These are phyloP conservation scores for Platerodrilus igneus DNA, from an alignment of 2,888 invertebrate species.

Conservation along the genomic window DNA sequence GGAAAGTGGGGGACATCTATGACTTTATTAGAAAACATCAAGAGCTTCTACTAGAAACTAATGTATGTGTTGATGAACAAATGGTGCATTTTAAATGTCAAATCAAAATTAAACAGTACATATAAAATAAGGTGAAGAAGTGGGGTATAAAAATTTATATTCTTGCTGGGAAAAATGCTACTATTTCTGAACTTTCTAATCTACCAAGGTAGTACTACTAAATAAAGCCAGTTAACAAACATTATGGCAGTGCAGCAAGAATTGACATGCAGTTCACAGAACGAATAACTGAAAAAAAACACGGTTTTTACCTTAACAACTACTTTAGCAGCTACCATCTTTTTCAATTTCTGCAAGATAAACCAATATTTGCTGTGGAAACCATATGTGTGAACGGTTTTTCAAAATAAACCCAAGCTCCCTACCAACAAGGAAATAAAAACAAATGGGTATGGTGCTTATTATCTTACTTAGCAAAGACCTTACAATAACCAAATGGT, in stretches of 20 bases:
- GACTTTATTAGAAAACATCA: background rate
- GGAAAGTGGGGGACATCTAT: constrained; percentile 1
- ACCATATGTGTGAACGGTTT: constrained; percentile 3
- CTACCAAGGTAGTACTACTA: constrained; percentile 33
- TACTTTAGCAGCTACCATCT: too few relatives aligned
- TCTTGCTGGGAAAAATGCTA: constrained; percentile 33
- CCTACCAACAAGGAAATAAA: constrained; percentile 6
- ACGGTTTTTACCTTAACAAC: constrained; percentile 3
- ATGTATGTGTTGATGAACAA: constrained; percentile 34
- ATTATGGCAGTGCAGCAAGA: background rate
- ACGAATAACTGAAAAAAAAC: constrained; percentile 1
- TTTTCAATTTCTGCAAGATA: background rate
- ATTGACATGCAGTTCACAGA: constrained; percentile 28
- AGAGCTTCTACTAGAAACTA: constrained; percentile 6
- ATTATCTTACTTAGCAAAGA: too few relatives aligned
- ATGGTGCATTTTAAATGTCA: constrained; percentile 20
- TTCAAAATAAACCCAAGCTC: background rate
- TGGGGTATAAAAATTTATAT: constrained; percentile 35
- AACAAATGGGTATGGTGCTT: background rate
- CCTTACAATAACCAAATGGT: constrained; percentile 8
- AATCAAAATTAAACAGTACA: constrained; percentile 16
- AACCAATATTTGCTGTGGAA: constrained; percentile 2
- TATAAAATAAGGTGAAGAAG: constrained; percentile 23
- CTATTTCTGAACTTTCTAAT: constrained; percentile 34
- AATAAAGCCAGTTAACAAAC: constrained; percentile 24